A percentile compares a stretch with the other conserved stretches of the same genome.
phyloP scores from a whole-genome alignment of 2,113 vertebrate species.

The Antechinus stuartii region DNA sequence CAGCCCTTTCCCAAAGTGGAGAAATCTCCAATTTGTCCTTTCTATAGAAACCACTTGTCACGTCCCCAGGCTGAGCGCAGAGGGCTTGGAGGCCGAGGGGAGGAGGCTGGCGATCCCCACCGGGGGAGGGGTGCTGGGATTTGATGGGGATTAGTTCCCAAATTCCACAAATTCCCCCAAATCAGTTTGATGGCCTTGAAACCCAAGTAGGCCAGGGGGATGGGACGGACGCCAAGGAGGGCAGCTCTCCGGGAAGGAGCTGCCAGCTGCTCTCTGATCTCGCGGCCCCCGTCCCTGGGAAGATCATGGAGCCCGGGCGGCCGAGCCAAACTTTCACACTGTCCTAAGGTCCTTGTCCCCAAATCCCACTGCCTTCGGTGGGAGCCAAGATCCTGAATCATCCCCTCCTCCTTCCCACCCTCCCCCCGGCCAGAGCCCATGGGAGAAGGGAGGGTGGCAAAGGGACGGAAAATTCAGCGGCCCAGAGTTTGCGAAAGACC shows the following conservation, averaged over 20 bases:
- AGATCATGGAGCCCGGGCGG: conserved; percentile 66
- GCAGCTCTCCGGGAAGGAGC: conserved; percentile 57
- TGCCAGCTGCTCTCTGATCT: conserved; percentile 15
- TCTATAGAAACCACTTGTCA: not conserved
- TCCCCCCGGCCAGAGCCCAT: not conserved
- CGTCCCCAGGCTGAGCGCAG: not conserved
- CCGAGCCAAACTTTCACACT: conserved; percentile 59
- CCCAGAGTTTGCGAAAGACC: conserved; percentile 37
- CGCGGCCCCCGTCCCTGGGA: conserved; percentile 29
- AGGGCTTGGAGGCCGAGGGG: conserved; percentile 2
- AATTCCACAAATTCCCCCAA: conserved; percentile 76
- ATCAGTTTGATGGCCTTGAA: conserved; percentile 78
- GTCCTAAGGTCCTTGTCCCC: conserved; percentile 50
- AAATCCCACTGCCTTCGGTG: conserved; percentile 73
- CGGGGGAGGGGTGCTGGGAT: conserved; percentile 10
- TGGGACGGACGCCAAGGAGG: conserved; percentile 54
- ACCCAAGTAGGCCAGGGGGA: conserved; percentile 34
- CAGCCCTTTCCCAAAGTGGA: not conserved
- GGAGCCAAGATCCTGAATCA: conserved; percentile 77
- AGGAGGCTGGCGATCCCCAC: conserved; percentile 48
- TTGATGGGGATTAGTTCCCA: conserved; percentile 70
- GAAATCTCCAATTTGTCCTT: not conserved
- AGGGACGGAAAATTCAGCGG: conserved; percentile 54
- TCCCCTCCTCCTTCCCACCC: conserved; percentile 50
- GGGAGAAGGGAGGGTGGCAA: conserved; percentile 66